phyloP scores from a whole-genome alignment of 2,113 vertebrate genomes.

The Chloroceryle aenea region DNA sequence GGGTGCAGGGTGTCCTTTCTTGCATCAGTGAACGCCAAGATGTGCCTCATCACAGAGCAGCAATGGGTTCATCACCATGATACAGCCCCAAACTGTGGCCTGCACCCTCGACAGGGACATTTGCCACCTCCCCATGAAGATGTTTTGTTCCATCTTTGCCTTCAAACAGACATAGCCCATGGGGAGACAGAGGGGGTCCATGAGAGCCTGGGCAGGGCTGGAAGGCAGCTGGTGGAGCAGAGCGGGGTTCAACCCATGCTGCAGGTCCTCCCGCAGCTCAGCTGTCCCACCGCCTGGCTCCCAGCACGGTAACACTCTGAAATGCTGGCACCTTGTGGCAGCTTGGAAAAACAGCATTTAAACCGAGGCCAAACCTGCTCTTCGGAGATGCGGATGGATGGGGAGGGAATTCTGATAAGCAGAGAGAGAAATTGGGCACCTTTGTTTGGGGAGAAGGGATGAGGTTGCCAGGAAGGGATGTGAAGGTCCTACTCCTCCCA shows the following conservation, averaged over 20 bases:
- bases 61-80: accelerated
- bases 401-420: not conserved
- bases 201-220: not conserved
- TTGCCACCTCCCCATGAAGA: not conserved
- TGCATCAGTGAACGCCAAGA: accelerated
- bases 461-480: not conserved
- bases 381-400: not conserved
- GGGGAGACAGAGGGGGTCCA: not conserved
- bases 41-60: accelerated
- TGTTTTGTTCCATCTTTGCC: not conserved
- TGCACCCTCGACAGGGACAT: not conserved
- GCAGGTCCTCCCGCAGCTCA: not conserved
- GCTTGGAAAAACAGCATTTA: not conserved
- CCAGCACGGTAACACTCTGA: not conserved
- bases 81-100: accelerated
- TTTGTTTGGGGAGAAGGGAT: not conserved
- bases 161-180: not conserved
- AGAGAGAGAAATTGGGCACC: accelerated
- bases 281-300: not conserved
- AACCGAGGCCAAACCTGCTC: not conserved
- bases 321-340: constrained; percentile 67
- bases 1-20: not conserved
- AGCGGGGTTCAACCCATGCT: not conserved
- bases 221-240: not conserved
- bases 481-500: not conserved